Evolutionary conservation across 2,797 vertebrate genomes (phyloP), one percentile per base, ranked within the genome.

Genomic region (Bucorvus abyssinicus): DNA sequence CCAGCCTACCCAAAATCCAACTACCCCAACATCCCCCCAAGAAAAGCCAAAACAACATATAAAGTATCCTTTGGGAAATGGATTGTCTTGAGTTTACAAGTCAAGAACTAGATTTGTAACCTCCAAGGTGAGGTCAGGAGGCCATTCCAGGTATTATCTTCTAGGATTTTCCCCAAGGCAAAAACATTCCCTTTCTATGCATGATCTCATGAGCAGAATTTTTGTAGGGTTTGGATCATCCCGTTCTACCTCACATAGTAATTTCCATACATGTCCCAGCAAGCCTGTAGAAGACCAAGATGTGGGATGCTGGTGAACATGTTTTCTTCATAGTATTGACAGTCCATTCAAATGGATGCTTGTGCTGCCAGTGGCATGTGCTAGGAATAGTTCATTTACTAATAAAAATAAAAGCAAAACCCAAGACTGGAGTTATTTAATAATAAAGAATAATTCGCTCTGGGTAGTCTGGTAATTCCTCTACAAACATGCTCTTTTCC

Each of bases 11-110:
- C 7, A 7, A 56, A 65, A 80, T 3, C 0, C 24, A 64, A 23
- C 2, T 4, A 49, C 1, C 2, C 4, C 21, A n/a, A 14, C 12
- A 3, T 3, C 8, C 3, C 2, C 5, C 3, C 0, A n/a, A 6
- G 13, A 38, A 74, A 77, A 49, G 3, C 14, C 19, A 75, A 50
- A 61, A 17, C 16, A 60, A 34, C n/a, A 50, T 34, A 2, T n/a
- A 56, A 59, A 44, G 0, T 50, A 14, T 59, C 4, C 14, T 63
- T 60, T 8, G 71, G n/a, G 23, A 91, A 71, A 47, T 20, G 2
- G 24, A 55, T 75, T 57, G 20, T 27, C 23, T 14, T 47, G 32
- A 67, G 10, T 52, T 86, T 60, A 60, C 23, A 64, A 70, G 29
- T 11, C 12, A 68, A 60, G 22, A 68, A 70, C 12, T 27, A 42